These are phyloP conservation scores for Hystrix cristata DNA, from an alignment of 2,113 vertebrate genomes.

Conservation along the genomic window DNA sequence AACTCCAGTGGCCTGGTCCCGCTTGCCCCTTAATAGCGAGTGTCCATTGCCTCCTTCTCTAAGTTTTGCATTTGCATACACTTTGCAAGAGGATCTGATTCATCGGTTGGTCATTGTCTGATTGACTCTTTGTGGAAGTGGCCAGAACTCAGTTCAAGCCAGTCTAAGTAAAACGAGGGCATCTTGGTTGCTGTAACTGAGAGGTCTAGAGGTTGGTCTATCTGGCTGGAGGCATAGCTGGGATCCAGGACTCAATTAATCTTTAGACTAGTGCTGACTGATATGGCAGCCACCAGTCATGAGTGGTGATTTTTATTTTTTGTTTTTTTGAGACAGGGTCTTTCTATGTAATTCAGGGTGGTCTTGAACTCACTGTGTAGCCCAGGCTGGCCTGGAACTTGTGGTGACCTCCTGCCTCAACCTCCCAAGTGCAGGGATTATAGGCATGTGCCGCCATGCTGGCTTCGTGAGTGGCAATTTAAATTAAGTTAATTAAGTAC, in stretches of 20 bases:
- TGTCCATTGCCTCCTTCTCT: not conserved
- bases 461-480: not conserved
- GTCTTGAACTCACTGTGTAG: too few relatives aligned
- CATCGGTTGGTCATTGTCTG: not conserved
- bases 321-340: too few relatives aligned
- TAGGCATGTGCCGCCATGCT: too few relatives aligned
- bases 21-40: not conserved
- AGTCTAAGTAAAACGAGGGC: not conserved
- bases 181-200: not conserved
- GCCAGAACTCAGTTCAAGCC: constrained; percentile 17
- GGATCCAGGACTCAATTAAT: not conserved
- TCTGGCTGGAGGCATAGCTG: not conserved
- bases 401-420: too few relatives aligned
- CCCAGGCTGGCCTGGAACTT: too few relatives aligned
- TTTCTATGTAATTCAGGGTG: too few relatives aligned
- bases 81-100: not conserved
- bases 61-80: not conserved
- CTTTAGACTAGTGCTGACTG: not conserved
- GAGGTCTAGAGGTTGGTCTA: not conserved
- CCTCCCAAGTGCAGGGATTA: too few relatives aligned
- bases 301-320: not conserved
- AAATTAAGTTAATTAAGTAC: not conserved
- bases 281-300: not conserved
- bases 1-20: not conserved
- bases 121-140: not conserved